Evolutionary conservation across 2,888 invertebrate genomes (phyloP).

Genomic region (Callyntrura guangdongensis): DNA sequence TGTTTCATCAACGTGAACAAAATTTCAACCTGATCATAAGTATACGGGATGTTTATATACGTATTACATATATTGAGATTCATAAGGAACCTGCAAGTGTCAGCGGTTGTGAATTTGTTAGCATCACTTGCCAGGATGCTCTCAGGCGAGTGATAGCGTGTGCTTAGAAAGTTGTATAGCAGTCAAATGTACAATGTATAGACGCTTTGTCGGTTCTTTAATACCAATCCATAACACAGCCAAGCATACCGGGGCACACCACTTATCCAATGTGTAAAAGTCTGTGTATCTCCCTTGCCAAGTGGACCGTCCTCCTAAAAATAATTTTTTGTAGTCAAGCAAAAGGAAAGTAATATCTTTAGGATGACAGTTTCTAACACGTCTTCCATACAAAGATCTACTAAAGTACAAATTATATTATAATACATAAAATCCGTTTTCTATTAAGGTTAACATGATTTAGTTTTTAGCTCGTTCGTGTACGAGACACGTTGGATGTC

Average conservation of each 20-base stretch:
- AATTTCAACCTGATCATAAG: constrained; percentile 47
- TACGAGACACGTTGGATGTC: too few relatives aligned
- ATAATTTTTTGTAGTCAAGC: constrained; percentile 71
- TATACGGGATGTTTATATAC: neutral
- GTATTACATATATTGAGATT: neutral
- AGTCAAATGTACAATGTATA: neutral
- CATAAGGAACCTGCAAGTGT: constrained; percentile 21
- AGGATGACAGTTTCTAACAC: too few relatives aligned
- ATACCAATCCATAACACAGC: neutral
- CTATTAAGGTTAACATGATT: too few relatives aligned
- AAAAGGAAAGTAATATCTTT: neutral
- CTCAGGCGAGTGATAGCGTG: neutral
- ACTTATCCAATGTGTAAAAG: constrained; percentile 59
- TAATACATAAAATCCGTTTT: too few relatives aligned
- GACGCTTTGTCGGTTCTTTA: constrained; percentile 6
- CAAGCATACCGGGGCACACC: constrained; percentile 20
- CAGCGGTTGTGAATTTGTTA: constrained; percentile 8
- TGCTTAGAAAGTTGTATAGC: neutral
- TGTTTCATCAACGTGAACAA: constrained; percentile 22
- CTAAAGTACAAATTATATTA: too few relatives aligned
- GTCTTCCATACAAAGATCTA: too few relatives aligned
- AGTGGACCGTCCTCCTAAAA: constrained; percentile 84
- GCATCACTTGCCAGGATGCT: constrained; percentile 35
- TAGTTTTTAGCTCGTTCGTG: too few relatives aligned
- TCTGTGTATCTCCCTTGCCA: constrained; percentile 80